phyloP scores from a whole-genome alignment of 2,797 vertebrate species.

The Picus viridis region DNA sequence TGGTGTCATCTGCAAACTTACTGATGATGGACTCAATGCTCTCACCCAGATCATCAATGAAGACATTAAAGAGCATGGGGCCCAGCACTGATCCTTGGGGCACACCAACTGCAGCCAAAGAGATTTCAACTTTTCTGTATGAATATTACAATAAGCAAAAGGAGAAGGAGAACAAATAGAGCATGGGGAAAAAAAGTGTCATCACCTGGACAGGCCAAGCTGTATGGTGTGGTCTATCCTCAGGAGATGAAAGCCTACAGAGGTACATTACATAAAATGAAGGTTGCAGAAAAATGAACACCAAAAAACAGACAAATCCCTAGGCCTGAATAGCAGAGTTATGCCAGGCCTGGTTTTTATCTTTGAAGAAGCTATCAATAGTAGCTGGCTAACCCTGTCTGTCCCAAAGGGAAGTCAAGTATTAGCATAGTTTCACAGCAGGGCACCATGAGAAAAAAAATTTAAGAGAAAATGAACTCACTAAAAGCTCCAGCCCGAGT shows the following conservation, averaged over 20 bases:
- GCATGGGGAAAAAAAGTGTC: not conserved
- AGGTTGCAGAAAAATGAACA: not conserved
- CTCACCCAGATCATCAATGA: no score
- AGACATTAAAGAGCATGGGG: no score
- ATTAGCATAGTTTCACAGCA: not conserved
- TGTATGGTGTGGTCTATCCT: not conserved
- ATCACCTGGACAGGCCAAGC: not conserved
- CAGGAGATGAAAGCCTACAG: not conserved
- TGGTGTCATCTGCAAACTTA: no score
- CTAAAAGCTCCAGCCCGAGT: not conserved
- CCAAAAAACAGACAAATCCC: not conserved
- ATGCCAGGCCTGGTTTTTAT: not conserved
- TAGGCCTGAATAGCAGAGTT: not conserved
- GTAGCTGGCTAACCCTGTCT: not conserved
- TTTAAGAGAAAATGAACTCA: not conserved
- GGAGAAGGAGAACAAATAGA: not conserved
- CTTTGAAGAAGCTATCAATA: not conserved
- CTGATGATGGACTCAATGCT: no score
- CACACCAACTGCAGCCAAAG: not conserved
- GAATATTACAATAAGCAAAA: not conserved
- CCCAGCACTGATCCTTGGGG: no score
- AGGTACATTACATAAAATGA: not conserved
- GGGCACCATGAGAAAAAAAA: not conserved
- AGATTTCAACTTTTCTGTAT: not conserved
- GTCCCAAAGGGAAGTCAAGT: not conserved